These are phyloP conservation scores for Eupithecia subumbrata DNA, from an alignment of 2,888 invertebrate genomes.

Conservation along the genomic window DNA sequence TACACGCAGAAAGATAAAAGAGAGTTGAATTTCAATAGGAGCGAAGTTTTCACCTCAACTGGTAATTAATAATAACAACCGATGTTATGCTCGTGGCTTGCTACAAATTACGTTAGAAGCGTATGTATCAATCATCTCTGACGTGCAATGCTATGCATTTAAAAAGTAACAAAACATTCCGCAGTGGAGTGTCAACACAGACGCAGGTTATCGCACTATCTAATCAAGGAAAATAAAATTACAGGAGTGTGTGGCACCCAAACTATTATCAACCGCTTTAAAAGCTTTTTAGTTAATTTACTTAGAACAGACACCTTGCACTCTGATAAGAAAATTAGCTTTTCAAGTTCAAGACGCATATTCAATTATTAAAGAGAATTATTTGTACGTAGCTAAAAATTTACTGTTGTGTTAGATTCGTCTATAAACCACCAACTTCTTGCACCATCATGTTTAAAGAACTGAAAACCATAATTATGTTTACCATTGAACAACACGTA, in stretches of 20 bases:
- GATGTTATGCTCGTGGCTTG: background rate
- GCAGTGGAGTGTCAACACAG: conserved; percentile 45
- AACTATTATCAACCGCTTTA: conserved; percentile 45
- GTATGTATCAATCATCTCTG: background rate
- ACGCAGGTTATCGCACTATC: conserved; percentile 54
- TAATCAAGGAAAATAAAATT: conserved; percentile 51
- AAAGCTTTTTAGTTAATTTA: conserved; percentile 45
- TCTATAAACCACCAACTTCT: background rate
- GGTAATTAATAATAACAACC: background rate
- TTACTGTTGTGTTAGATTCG: background rate
- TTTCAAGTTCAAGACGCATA: conserved; percentile 30
- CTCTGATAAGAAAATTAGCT: conserved; percentile 44
- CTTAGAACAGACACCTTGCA: conserved; percentile 43
- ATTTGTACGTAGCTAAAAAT: background rate
- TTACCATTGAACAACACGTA: background rate
- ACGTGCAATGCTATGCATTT: background rate
- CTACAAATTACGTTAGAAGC: background rate
- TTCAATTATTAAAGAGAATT: background rate
- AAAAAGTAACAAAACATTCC: conserved; percentile 37
- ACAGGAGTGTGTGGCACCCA: conserved; percentile 42
- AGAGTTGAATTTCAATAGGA: background rate
- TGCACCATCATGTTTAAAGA: background rate
- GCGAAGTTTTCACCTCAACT: background rate
- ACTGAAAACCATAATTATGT: background rate
- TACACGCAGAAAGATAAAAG: background rate